Evolutionary conservation across 2,797 vertebrate species (phyloP), one percentile per base, ranked within the genome.

Genomic region (Setipinna tenuifilis): DNA sequence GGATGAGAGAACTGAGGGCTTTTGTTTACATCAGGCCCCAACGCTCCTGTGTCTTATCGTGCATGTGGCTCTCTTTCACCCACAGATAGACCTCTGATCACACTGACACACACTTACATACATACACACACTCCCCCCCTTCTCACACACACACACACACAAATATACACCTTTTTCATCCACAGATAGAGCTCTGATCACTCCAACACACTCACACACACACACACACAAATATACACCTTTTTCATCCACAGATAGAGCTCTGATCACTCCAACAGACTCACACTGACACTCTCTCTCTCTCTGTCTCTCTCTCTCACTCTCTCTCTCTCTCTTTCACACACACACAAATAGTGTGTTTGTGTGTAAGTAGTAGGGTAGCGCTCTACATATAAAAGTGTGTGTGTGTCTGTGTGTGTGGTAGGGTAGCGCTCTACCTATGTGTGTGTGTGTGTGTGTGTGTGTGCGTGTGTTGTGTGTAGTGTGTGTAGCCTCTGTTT

Each of bases 21-120:
- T 44, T 86, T 85, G 83, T 86, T 87, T 59, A 84, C 35, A 78
- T 78, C 35, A 78, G 31, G 35, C 71, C 31, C 17, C 71, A 78
- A 44, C 71, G 19, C 35, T 78, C 19, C 44, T 44, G 71, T 10
- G 6, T 78, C 71, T 78, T 78, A 78, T 78, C 71, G 44, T 19
- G 71, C 5, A 44, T 78, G 71, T 78, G 71, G 35, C 17, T 78
- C 71, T 71, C 31, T 62, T 35, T 71, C 62, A 68, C 25, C 25
- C 7, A 75, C 31, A 31, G 28, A 71, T 71, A 71, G 3, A 31
- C 9, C 65, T 71, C 65, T 31, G 25, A 71, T 71, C 65, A 71
- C 80, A 35, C 68, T 65, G 46, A 83, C 81, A 54, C 85, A 23
- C 19, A 11, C 84, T 28, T 44, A 35, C 62, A 75, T 46, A 28